Conservation (phyloP, 1,140 invertebrate genomes). For the Drosophila tristis region DNA sequence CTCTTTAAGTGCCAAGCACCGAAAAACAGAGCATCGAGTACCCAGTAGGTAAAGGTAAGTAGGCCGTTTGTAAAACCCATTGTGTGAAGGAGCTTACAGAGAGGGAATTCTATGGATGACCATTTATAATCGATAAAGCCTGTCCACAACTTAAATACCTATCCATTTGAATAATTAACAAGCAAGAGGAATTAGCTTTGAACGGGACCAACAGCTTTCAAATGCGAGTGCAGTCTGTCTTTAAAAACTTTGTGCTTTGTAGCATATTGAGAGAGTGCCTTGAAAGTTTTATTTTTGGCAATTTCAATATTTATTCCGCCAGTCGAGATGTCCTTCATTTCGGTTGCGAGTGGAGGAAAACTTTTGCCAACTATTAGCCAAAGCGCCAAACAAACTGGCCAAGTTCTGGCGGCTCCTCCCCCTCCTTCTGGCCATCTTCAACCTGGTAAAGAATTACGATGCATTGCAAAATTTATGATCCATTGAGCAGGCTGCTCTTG, state of each 20-base stretch:
- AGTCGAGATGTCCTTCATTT: conserved; percentile 57
- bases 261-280: conserved; percentile 51
- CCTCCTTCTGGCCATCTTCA: conserved; percentile 14
- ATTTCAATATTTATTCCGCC: conserved; percentile 57
- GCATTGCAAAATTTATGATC: conserved; percentile 74
- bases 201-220: conserved; percentile 19
- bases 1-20: conserved; percentile 35
- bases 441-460: conserved; percentile 70
- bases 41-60: not conserved
- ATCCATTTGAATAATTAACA: conserved; percentile 50
- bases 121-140: too few relatives aligned
- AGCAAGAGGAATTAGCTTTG: conserved; percentile 32
- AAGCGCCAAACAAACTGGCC: conserved; percentile 57
- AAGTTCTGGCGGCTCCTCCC: conserved; percentile 61
- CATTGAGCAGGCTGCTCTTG: conserved; percentile 55
- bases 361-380: conserved; percentile 74
- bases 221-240: conserved; percentile 30
- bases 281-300: conserved; percentile 54
- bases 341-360: conserved; percentile 38
- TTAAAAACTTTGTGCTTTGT: conserved; percentile 44
- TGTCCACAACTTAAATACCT: conserved; percentile 12
- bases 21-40: conserved; percentile 26
- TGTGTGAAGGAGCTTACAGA: not conserved
- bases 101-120: too few relatives aligned
- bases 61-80: conserved; percentile 2